Percentiles rank a stretch among this genome's conserved stretches.
These are phyloP conservation scores for Drosophila ananassae DNA, from an alignment of 1,140 invertebrate genomes.

Conservation along the genomic window DNA sequence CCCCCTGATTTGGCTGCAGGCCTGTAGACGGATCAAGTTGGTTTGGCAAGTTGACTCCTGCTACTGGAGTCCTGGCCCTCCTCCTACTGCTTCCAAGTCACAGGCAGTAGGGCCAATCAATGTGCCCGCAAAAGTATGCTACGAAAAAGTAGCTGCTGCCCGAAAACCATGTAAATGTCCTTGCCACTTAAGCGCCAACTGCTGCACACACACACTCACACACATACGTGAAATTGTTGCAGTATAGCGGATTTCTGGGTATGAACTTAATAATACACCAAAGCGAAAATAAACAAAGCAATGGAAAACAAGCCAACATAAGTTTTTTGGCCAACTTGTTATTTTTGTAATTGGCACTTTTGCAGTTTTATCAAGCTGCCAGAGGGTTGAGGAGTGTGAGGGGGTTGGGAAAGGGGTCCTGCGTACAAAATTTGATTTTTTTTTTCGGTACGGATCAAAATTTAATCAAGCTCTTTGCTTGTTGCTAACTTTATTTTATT, in stretches of 20 bases:
- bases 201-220: slow-evolving; percentile 11
- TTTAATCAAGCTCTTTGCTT: slow-evolving; percentile 43
- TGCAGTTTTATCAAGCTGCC: slow-evolving; percentile 46
- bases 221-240: slow-evolving; percentile 6
- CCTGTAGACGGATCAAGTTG: slow-evolving; percentile 53
- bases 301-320: slow-evolving; percentile 18
- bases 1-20: slow-evolving; percentile 35
- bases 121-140: slow-evolving; percentile 67
- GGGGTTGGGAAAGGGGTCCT: background rate
- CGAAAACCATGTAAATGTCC: slow-evolving; percentile 54
- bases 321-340: slow-evolving; percentile 57
- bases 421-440: background rate
- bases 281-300: slow-evolving; percentile 16
- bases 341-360: slow-evolving; percentile 75
- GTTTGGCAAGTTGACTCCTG: slow-evolving; percentile 43
- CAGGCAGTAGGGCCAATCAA: slow-evolving; percentile 26
- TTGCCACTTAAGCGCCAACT: slow-evolving; percentile 52
- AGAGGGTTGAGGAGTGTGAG: background rate
- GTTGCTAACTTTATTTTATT: slow-evolving; percentile 25
- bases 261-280: slow-evolving; percentile 51
- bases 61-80: background rate
- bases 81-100: too few species aligned
- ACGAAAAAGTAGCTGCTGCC: slow-evolving; percentile 59
- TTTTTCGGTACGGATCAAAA: slow-evolving; percentile 15
- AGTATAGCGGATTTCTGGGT: slow-evolving; percentile 38